Base-by-base conservation (phyloP, 2,797 vertebrate genomes). In the Adrianichthys oophorus region DNA sequence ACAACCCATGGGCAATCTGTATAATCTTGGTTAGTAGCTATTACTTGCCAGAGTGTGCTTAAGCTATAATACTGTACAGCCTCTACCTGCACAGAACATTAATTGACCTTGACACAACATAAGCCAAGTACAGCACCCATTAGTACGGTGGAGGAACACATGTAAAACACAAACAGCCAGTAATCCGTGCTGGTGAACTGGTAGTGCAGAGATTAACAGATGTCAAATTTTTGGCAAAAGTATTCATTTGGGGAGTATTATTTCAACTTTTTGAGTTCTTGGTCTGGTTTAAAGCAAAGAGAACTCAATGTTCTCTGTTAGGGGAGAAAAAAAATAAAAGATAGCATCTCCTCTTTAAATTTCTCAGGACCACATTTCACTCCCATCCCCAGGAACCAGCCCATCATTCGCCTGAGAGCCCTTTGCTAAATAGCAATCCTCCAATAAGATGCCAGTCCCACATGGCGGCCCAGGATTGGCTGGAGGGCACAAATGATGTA, bases 401-500 rank as follows among this genome's bases (percentile, higher is more conserved):
- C 80, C 80, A 85, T 91, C 85, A 88, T 88, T 87, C 76, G 86
- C 85, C 82, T 83, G 76, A 84, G 75, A 88, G 82, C 90, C 84
- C 84, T 90, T 86, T 88, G 86, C 86, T 91, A 91, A 93, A 90
- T 87, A 85, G 72, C 84, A 74, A 72, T 74, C 72, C 74, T 89
- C 90, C 91, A 92, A 91, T 92, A 82, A 90, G 80, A 83, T 56
- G 57, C 59, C 73, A 57, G 80, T 84, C 75, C 82, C 90, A 93
- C 90, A 92, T 87, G 92, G 92, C 92, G 90, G 75, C 65, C 63
- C 43, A 8, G 61, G 85, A 93, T 93, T 92, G 92, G 92, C 84
- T 87, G 74, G 47, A 80, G 78, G 87, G 78, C 76, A 71, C 63
- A 79, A 88, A 76, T 89, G 88, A 91, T 90, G 89, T 82, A 76